A percentile compares a stretch with the other conserved stretches of the same genome.
phyloP scores from a whole-genome alignment of 2,888 invertebrate genomes.

The Pyrrhosoma nymphula region DNA sequence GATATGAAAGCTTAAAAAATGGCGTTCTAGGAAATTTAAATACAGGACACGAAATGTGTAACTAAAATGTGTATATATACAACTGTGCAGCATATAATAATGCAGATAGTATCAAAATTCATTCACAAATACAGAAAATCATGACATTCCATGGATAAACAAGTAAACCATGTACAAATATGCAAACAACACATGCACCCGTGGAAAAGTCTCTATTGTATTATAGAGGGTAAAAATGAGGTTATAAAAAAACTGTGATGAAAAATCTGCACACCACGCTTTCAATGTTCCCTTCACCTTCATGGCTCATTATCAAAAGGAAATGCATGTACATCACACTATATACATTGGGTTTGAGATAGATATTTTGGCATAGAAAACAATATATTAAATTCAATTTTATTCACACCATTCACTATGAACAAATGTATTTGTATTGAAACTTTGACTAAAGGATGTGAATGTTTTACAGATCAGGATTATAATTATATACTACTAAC shows the following conservation, averaged over 20 bases:
- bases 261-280: constrained; percentile 51
- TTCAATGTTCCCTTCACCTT: constrained; percentile 65
- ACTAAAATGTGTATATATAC: constrained; percentile 66
- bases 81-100: constrained; percentile 62
- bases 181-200: constrained; percentile 38
- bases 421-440: constrained; percentile 10
- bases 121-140: constrained; percentile 65
- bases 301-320: constrained; percentile 53
- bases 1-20: constrained; percentile 54
- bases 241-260: constrained; percentile 65
- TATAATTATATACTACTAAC: constrained; percentile 47
- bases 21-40: constrained; percentile 55
- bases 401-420: constrained; percentile 44
- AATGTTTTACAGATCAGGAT: constrained; percentile 33
- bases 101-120: constrained; percentile 62
- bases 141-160: constrained; percentile 61
- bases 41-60: constrained; percentile 45
- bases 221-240: constrained; percentile 57
- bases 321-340: constrained; percentile 61
- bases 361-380: constrained; percentile 33
- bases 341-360: constrained; percentile 61
- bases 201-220: constrained; percentile 52
- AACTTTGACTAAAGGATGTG: constrained; percentile 14
- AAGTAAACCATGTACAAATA: constrained; percentile 64
- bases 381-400: constrained; percentile 27